Conservation (phyloP, 2,797 vertebrate genomes). For the Pangasius larnaudii region DNA sequence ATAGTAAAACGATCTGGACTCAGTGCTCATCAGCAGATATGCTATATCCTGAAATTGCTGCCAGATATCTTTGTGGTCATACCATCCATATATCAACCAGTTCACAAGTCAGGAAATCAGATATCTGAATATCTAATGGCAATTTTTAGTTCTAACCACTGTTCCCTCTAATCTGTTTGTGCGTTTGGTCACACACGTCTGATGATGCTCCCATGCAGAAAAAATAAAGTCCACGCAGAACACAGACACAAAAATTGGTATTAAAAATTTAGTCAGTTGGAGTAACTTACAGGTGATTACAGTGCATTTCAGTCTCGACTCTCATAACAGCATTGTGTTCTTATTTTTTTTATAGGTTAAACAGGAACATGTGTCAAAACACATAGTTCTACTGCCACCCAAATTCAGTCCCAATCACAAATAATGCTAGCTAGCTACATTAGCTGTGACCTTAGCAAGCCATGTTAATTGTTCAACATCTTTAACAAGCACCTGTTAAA, state of each 20-base stretch:
- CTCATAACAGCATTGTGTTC: not conserved
- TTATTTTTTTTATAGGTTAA: not conserved
- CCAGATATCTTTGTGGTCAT: not conserved
- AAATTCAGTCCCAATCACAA: not conserved
- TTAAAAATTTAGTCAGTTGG: not conserved
- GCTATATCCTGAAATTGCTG: not conserved
- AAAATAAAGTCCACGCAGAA: not conserved
- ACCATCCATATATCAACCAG: not conserved
- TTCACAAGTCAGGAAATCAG: not conserved
- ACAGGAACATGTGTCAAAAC: not conserved
- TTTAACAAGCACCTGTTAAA: not conserved
- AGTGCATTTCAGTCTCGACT: not conserved
- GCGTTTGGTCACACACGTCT: not conserved
- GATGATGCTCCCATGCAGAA: not conserved
- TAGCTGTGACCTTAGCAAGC: not conserved
- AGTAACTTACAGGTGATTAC: not conserved
- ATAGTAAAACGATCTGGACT: not conserved
- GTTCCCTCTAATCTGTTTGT: not conserved
- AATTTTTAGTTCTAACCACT: not conserved
- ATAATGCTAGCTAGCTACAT: not conserved
- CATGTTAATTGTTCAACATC: not conserved
- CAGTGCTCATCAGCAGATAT: not conserved
- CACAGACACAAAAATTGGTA: not conserved
- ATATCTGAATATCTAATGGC: not conserved
- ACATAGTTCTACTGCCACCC: not conserved